Conservation (phyloP, 2,797 vertebrate species). For the Sciurus vulgaris region DNA sequence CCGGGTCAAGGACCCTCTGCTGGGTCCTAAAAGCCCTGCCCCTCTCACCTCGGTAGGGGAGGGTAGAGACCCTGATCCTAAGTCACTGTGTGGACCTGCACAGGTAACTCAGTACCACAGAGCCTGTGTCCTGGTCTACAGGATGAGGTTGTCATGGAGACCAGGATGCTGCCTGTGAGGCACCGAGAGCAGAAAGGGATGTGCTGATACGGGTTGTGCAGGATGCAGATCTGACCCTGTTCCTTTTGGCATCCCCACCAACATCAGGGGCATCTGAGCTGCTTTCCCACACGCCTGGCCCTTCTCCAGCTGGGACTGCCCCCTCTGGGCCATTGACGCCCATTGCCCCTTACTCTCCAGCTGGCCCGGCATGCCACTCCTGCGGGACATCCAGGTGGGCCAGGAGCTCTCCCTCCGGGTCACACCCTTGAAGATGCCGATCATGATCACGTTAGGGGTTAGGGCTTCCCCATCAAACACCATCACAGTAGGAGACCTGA, state of each 20-base stretch:
- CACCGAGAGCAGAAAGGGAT: background rate
- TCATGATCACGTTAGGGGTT: too few relatives aligned
- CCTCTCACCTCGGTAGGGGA: background rate
- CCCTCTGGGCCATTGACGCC: background rate
- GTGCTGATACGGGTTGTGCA: background rate
- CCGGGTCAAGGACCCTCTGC: background rate
- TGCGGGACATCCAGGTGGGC: background rate
- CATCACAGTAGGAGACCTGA: background rate
- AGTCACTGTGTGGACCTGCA: background rate
- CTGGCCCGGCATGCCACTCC: background rate
- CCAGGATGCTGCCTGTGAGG: background rate
- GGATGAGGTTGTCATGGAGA: too few relatives aligned
- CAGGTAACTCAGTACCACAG: too few relatives aligned
- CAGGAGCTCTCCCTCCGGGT: background rate
- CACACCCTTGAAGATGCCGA: background rate
- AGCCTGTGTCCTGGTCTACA: background rate
- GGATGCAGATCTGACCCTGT: background rate
- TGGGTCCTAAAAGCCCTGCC: background rate
- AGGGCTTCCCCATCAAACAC: too few relatives aligned
- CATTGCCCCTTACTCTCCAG: background rate
- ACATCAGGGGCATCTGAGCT: background rate
- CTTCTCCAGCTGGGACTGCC: background rate
- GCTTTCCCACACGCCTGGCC: background rate
- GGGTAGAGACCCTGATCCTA: background rate
- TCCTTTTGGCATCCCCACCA: background rate